Evolutionary conservation across 2,888 invertebrate genomes (phyloP).

Genomic region (Nephrotoma flavescens): DNA sequence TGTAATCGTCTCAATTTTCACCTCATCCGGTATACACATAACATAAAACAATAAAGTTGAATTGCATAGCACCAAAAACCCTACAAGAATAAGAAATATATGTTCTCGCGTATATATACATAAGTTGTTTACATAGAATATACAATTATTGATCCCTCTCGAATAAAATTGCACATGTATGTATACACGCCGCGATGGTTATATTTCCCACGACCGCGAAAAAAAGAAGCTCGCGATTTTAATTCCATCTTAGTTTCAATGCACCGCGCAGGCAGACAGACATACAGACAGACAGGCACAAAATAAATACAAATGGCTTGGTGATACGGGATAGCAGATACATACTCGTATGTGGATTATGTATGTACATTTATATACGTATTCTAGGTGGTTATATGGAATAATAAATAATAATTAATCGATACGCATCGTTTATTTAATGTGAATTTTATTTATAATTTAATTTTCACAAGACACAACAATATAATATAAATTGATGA

Average conservation of each 20-base stretch:
- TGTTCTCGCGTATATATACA: not conserved
- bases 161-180: not conserved
- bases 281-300: not conserved
- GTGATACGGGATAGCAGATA: not conserved
- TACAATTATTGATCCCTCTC: not conserved
- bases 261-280: not conserved
- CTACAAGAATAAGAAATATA: not conserved
- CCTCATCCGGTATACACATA: not conserved
- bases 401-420: not conserved
- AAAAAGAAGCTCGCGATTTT: not conserved
- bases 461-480: not conserved
- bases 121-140: not conserved
- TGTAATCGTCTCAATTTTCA: not conserved
- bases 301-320: not conserved
- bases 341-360: not conserved
- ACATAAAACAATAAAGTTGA: not conserved
- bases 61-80: not conserved
- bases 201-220: not conserved
- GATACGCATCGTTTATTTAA: not conserved
- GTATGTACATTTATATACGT: not conserved
- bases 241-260: not conserved
- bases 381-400: not conserved
- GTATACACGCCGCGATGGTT: not conserved
- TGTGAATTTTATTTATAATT: not conserved
- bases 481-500: not conserved